These are phyloP conservation scores for Nephrotoma flavescens DNA, from an alignment of 2,888 invertebrate genomes.

Conservation along the genomic window DNA sequence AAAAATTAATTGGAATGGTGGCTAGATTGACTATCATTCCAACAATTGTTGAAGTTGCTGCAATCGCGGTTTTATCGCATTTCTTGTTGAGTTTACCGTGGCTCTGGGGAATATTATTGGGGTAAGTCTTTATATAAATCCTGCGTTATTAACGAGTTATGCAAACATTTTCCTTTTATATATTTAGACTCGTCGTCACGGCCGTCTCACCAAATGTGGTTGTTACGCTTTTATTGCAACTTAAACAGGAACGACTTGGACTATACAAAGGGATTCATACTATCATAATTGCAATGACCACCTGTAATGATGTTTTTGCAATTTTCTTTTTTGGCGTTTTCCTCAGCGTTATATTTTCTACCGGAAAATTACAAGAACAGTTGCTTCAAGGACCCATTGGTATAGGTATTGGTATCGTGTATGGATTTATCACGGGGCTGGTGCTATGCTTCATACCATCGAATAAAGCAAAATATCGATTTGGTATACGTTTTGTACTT, in stretches of 20 bases:
- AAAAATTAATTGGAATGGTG: slow-evolving; percentile 37
- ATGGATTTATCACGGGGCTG: slow-evolving; percentile 44
- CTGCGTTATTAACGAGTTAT: background rate
- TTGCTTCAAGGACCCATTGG: slow-evolving; percentile 43
- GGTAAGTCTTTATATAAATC: slow-evolving; percentile 25
- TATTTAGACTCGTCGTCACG: slow-evolving; percentile 40
- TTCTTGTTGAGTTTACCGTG: slow-evolving; percentile 42
- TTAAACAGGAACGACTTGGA: slow-evolving; percentile 43
- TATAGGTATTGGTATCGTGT: slow-evolving; percentile 41
- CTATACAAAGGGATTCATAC: slow-evolving; percentile 60
- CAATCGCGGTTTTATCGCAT: slow-evolving; percentile 36
- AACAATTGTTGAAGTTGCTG: slow-evolving; percentile 40
- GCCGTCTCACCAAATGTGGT: slow-evolving; percentile 63
- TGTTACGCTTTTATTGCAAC: slow-evolving; percentile 48
- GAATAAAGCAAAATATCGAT: slow-evolving; percentile 27
- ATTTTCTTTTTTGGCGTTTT: slow-evolving; percentile 57
- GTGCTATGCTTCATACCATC: slow-evolving; percentile 46
- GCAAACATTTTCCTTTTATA: background rate
- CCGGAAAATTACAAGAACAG: slow-evolving; percentile 37
- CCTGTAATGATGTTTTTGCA: slow-evolving; percentile 61
- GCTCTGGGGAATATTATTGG: slow-evolving; percentile 41
- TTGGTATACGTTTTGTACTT: slow-evolving; percentile 36
- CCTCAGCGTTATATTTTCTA: slow-evolving; percentile 46
- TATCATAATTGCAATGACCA: slow-evolving; percentile 39
- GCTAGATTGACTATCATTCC: slow-evolving; percentile 42